Evolutionary conservation across 2,888 invertebrate genomes (phyloP).

Genomic region (Camponotus fellah): DNA sequence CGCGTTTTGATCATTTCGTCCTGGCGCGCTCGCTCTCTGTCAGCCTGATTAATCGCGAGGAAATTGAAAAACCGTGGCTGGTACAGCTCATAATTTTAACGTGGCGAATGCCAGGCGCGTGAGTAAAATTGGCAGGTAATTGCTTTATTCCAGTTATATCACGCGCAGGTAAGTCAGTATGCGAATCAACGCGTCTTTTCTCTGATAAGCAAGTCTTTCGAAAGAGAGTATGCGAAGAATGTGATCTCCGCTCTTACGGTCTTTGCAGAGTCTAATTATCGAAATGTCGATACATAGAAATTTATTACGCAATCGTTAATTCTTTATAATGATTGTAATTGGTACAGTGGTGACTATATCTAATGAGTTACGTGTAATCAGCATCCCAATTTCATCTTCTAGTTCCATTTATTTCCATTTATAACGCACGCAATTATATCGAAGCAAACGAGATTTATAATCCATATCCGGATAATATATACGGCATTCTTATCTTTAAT

Average conservation of each 20-base stretch:
- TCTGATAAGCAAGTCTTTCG: slow-evolving; percentile 30
- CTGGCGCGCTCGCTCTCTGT: slow-evolving; percentile 8
- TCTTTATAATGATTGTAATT: background rate
- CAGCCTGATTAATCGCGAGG: slow-evolving; percentile 41
- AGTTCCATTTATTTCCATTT: background rate
- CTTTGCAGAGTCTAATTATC: background rate
- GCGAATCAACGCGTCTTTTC: slow-evolving; percentile 12
- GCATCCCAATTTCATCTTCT: background rate
- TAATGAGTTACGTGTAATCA: background rate
- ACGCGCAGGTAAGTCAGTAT: slow-evolving; percentile 3
- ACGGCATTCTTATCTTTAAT: slow-evolving; percentile 11
- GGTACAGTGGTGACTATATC: background rate
- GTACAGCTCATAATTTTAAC: slow-evolving; percentile 28
- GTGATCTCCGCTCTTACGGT: background rate
- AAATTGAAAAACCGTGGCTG: slow-evolving; percentile 31
- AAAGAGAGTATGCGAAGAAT: slow-evolving; percentile 30
- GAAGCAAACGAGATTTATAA: slow-evolving; percentile 11
- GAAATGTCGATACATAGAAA: slow-evolving; percentile 43
- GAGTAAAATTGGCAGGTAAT: slow-evolving; percentile 41
- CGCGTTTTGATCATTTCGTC: slow-evolving; percentile 28
- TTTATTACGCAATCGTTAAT: slow-evolving; percentile 36
- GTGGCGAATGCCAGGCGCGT: slow-evolving; percentile 15
- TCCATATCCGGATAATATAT: background rate
- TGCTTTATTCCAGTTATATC: slow-evolving; percentile 38
- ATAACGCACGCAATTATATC: background rate